These are phyloP conservation scores for Pristionchus maxplancki DNA, from an alignment of 2,888 invertebrate species.

Conservation along the genomic window DNA sequence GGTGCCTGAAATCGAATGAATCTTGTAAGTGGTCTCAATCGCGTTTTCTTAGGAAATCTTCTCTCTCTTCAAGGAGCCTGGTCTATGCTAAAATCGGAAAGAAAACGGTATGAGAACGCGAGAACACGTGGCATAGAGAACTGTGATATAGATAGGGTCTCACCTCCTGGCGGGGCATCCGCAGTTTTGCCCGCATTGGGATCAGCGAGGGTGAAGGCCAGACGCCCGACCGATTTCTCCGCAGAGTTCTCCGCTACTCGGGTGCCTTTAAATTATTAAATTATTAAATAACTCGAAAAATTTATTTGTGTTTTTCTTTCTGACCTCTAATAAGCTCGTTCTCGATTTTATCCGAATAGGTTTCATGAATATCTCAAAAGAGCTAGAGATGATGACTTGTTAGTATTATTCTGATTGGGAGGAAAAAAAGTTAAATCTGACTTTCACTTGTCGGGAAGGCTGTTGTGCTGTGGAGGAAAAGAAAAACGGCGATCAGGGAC, in stretches of 20 bases:
- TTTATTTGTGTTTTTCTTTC: no score
- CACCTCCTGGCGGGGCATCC: neutral
- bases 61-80: no score
- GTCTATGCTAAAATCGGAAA: no score
- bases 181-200: neutral
- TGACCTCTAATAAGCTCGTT: no score
- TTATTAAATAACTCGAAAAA: neutral
- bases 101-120: no score
- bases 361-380: no score
- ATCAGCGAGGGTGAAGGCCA: slow-evolving; percentile 48
- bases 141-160: no score
- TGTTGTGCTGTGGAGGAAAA: neutral
- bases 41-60: no score
- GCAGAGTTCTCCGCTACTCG: neutral
- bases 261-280: neutral
- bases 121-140: no score
- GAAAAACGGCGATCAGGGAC: neutral
- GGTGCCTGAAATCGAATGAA: neutral
- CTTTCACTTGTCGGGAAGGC: slow-evolving; percentile 32
- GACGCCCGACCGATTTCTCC: slow-evolving; percentile 19
- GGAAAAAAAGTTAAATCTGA: neutral
- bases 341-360: no score
- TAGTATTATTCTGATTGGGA: no score
- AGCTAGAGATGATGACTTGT: no score
- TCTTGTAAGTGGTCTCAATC: neutral